These are phyloP conservation scores for Channallabes apus DNA, from an alignment of 2,797 vertebrate genomes.

Conservation along the genomic window DNA sequence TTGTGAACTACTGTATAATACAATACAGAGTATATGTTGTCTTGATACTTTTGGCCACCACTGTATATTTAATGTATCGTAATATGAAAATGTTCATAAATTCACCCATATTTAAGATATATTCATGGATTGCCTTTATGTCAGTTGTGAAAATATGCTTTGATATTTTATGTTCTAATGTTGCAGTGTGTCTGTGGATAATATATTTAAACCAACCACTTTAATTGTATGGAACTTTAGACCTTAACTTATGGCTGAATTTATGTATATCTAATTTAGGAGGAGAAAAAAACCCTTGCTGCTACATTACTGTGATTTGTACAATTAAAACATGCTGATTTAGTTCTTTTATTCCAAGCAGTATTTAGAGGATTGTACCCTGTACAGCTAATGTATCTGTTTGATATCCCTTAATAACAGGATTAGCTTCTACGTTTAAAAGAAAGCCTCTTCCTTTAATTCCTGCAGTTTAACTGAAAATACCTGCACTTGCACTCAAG, in stretches of 20 bases:
- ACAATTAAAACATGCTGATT: background rate
- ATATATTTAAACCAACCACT: background rate
- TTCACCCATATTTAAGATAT: background rate
- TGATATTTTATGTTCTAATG: background rate
- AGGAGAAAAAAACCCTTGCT: no score
- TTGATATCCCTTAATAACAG: background rate
- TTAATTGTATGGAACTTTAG: background rate
- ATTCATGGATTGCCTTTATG: background rate
- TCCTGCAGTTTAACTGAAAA: background rate
- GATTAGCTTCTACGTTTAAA: background rate
- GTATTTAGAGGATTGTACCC: background rate
- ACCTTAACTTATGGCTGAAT: background rate
- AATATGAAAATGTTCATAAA: background rate
- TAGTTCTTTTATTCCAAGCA: background rate
- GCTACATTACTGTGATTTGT: background rate
- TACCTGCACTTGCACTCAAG: background rate
- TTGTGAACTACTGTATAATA: no score
- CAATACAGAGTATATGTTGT: no score
- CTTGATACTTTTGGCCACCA: no score
- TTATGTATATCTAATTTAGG: background rate
- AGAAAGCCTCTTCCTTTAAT: background rate
- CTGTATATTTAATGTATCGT: no score
- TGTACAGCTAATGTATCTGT: background rate
- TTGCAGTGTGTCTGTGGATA: background rate
- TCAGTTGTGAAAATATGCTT: background rate